These are phyloP conservation scores for Pleuronectes platessa DNA, from an alignment of 2,113 vertebrate genomes.

Conservation along the genomic window DNA sequence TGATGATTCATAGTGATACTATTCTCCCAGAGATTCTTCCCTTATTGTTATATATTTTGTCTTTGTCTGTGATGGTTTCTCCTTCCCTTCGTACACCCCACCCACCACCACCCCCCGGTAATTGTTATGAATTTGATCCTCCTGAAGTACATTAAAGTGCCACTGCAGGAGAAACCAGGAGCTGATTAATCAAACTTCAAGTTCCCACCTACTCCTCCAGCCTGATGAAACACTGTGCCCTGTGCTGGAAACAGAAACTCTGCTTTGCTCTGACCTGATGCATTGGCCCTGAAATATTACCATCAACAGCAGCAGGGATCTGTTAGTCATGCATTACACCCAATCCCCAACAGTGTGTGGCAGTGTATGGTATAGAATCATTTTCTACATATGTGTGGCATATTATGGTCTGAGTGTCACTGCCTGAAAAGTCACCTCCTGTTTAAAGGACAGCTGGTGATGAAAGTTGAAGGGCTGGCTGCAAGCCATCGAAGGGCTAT, in stretches of 20 bases:
- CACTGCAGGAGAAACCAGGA: slow-evolving; percentile 10
- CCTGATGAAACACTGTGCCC: neutral
- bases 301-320: neutral
- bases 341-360: neutral
- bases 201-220: neutral
- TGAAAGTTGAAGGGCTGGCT: slow-evolving; percentile 50
- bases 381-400: slow-evolving; percentile 12
- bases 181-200: slow-evolving; percentile 46
- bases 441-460: slow-evolving; percentile 57
- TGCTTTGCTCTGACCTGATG: neutral
- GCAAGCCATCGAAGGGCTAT: slow-evolving; percentile 35
- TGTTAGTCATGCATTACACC: neutral
- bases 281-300: neutral
- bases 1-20: neutral
- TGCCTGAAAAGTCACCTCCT: slow-evolving; percentile 49
- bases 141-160: slow-evolving; percentile 46
- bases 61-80: slow-evolving; percentile 12
- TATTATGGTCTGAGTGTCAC: neutral
- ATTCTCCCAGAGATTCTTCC: neutral
- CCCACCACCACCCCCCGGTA: slow-evolving; percentile 19
- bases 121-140: slow-evolving; percentile 50
- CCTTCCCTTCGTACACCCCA: slow-evolving; percentile 2
- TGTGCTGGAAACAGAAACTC: neutral
- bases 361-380: neutral
- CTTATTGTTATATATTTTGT: neutral